Conservation (phyloP, 92 coral and sea anemone species). For the Phenganax stokvisi region DNA sequence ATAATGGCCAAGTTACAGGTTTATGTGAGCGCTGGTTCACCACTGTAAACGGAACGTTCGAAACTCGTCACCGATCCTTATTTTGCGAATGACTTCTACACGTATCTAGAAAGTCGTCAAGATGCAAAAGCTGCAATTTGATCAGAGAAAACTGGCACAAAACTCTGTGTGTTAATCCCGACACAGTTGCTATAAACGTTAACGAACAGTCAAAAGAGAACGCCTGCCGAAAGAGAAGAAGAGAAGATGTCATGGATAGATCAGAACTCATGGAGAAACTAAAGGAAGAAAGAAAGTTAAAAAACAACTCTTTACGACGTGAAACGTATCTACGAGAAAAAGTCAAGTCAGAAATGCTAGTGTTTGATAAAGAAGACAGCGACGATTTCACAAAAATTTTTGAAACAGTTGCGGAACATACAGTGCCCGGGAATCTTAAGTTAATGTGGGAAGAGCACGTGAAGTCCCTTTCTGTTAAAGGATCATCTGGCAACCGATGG, state of each 20-base stretch:
- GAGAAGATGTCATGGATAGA: conserved; percentile 15
- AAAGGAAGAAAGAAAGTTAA: conserved; percentile 12
- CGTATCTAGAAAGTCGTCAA: conserved; percentile 5
- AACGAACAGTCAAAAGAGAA: not conserved
- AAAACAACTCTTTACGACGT: conserved; percentile 13
- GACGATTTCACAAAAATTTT: conserved; percentile 18
- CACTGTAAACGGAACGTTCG: not conserved
- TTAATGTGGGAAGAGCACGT: conserved; percentile 11
- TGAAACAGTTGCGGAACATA: not conserved
- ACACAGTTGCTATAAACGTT: not conserved
- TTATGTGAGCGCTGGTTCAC: not conserved
- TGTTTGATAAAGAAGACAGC: conserved; percentile 16
- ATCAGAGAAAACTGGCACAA: conserved; percentile 23
- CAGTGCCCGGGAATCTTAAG: conserved; percentile 11
- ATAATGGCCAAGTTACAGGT: not conserved
- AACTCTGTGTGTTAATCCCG: conserved; percentile 2
- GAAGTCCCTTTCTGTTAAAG: conserved; percentile 17
- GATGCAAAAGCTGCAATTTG: conserved; percentile 6
- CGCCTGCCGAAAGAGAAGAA: not conserved
- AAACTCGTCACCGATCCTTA: conserved; percentile 8
- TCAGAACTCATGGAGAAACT: conserved; percentile 2
- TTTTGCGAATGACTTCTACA: not conserved
- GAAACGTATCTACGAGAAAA: conserved; percentile 15
- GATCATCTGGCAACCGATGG: conserved; percentile 14
- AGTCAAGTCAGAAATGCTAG: not conserved